Percentiles rank a stretch among this genome's conserved stretches.
These are phyloP conservation scores for Psittacula cyanocephala DNA, from an alignment of 2,113 vertebrate species.

Conservation along the genomic window DNA sequence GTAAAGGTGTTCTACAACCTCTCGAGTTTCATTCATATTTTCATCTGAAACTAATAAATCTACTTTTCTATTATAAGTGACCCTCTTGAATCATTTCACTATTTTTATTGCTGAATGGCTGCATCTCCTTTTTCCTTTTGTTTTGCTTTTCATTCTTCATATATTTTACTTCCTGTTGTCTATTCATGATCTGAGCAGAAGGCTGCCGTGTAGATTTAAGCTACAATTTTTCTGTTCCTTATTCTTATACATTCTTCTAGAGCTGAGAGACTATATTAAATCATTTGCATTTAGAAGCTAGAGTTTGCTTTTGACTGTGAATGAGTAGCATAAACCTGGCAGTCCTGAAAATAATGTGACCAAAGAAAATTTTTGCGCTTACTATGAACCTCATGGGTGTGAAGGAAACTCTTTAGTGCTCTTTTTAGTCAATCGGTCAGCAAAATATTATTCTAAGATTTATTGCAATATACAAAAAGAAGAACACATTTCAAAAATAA, in stretches of 20 bases:
- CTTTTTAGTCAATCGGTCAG: background rate
- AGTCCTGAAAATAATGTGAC: constrained; percentile 14
- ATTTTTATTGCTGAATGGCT: background rate
- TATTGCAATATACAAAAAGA: constrained; percentile 10
- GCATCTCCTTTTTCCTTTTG: background rate
- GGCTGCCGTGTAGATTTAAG: background rate
- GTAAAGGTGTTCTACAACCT: background rate
- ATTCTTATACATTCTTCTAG: background rate
- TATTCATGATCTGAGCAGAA: background rate
- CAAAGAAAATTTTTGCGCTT: constrained; percentile 11
- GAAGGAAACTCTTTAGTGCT: background rate
- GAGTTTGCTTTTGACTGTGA: constrained; percentile 32
- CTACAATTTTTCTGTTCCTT: background rate
- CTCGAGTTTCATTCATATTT: background rate
- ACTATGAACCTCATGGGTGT: background rate
- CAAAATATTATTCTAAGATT: constrained; percentile 34
- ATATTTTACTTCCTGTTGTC: background rate
- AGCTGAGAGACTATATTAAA: background rate
- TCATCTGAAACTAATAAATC: background rate
- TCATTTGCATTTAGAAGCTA: constrained; percentile 50
- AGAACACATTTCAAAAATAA: constrained; percentile 46
- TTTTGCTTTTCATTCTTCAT: background rate
- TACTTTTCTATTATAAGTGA: background rate
- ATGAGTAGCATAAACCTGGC: background rate
- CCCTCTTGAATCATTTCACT: background rate